Evolutionary conservation across 2,888 invertebrate genomes (phyloP).

Genomic region (Dolomedes plantarius): DNA sequence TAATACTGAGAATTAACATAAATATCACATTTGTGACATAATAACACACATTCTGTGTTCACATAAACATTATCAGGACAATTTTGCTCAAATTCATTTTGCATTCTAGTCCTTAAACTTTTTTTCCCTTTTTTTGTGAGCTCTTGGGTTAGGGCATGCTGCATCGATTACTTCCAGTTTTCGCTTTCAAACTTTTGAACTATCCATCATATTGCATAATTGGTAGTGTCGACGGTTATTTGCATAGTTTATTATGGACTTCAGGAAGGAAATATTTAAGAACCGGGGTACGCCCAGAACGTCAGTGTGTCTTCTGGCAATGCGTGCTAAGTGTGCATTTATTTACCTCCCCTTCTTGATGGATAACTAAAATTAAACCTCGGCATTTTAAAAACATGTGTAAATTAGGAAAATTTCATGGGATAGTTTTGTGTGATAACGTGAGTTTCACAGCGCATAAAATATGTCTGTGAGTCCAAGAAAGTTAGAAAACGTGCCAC

Average conservation of each 20-base stretch:
- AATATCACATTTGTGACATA: too few species aligned
- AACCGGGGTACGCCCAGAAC: not conserved
- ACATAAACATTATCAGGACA: too few species aligned
- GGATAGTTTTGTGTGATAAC: too few species aligned
- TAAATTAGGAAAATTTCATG: not conserved
- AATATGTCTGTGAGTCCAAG: too few species aligned
- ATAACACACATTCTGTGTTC: too few species aligned
- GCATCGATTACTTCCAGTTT: not conserved
- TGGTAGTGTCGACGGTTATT: not conserved
- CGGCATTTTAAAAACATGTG: not conserved
- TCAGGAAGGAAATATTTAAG: conserved; percentile 5
- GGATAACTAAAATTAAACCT: not conserved
- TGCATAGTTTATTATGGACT: not conserved
- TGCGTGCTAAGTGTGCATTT: not conserved
- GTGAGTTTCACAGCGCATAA: too few species aligned
- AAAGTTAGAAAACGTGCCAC: too few species aligned
- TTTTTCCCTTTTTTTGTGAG: too few species aligned
- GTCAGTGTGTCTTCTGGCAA: not conserved
- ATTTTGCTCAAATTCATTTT: too few species aligned
- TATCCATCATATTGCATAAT: conserved; percentile 1
- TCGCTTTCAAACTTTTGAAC: not conserved
- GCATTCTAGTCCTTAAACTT: too few species aligned
- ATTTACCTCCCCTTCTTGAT: not conserved
- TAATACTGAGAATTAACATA: too few species aligned
- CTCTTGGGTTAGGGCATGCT: too few species aligned